Evolutionary conservation across 1,140 invertebrate species (phyloP).

Genomic region (Nephotettix cincticeps): DNA sequence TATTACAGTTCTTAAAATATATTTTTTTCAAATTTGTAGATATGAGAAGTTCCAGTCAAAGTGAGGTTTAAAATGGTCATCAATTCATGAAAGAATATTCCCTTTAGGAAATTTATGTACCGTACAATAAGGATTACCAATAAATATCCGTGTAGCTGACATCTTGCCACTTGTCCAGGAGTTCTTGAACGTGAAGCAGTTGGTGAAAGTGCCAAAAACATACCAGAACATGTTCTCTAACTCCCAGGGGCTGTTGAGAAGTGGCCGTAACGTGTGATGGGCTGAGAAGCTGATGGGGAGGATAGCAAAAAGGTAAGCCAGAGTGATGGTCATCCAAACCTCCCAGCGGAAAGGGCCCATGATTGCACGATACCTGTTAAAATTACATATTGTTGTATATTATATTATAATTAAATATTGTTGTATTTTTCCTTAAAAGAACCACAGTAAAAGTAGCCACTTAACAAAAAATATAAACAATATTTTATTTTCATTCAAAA

Average conservation of each 20-base stretch:
- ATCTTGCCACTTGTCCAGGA: slow-evolving; percentile 68
- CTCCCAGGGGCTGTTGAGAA: slow-evolving; percentile 64
- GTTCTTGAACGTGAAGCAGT: slow-evolving; percentile 69
- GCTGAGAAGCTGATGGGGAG: slow-evolving; percentile 69
- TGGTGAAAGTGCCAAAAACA: slow-evolving; percentile 79
- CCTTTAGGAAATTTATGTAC: too few species aligned
- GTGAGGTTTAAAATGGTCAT: too few species aligned
- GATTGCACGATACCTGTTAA: slow-evolving; percentile 70
- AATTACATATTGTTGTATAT: too few species aligned
- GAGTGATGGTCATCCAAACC: slow-evolving; percentile 68
- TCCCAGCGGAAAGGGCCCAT: slow-evolving; percentile 75
- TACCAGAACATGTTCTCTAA: slow-evolving; percentile 63
- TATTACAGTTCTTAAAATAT: too few species aligned
- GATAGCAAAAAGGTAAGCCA: slow-evolving; percentile 67
- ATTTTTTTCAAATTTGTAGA: too few species aligned
- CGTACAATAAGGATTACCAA: slow-evolving; percentile 61
- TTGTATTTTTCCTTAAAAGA: too few species aligned
- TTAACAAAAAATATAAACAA: too few species aligned
- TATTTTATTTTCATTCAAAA: too few species aligned
- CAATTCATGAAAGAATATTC: too few species aligned
- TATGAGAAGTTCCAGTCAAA: too few species aligned
- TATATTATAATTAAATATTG: too few species aligned
- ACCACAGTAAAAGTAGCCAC: too few species aligned
- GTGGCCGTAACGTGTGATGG: slow-evolving; percentile 59
- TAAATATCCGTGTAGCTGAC: slow-evolving; percentile 62